phyloP scores from a whole-genome alignment of 2,113 vertebrate genomes.

The Todiramphus chloris region DNA sequence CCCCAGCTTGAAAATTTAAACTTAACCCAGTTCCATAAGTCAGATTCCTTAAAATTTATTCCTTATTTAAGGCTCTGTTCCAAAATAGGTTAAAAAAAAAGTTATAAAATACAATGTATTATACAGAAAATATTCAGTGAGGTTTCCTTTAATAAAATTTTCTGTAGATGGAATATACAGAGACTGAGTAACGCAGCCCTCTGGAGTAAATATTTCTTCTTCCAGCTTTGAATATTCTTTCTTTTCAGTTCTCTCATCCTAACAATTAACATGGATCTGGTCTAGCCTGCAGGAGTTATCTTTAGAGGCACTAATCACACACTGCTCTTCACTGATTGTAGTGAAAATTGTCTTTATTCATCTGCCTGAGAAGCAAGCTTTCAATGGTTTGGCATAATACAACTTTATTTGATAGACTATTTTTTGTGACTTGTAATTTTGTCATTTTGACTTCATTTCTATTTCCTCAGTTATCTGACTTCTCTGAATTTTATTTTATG shows the following conservation, averaged over 20 bases:
- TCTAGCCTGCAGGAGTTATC: not conserved
- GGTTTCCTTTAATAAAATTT: not conserved
- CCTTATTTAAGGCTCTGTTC: not conserved
- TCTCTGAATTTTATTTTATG: not conserved
- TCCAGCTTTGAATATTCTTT: not conserved
- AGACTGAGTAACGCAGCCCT: not conserved
- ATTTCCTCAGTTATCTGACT: not conserved
- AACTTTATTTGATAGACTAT: not conserved
- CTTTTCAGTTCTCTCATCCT: not conserved
- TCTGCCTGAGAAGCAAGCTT: not conserved
- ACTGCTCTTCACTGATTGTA: not conserved
- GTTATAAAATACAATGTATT: not conserved
- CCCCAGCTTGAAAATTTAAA: slow-evolving; percentile 57
- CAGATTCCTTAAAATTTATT: slow-evolving; percentile 54
- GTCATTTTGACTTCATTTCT: not conserved
- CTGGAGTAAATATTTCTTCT: slow-evolving; percentile 11
- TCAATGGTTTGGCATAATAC: not conserved
- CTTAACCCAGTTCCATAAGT: slow-evolving; percentile 3
- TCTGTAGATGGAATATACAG: not conserved
- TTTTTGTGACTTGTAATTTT: not conserved
- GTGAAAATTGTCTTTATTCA: not conserved
- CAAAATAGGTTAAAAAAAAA: not conserved
- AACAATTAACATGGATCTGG: not conserved
- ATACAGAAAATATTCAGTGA: not conserved
- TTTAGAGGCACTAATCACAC: slow-evolving; percentile 1